Evolutionary conservation across 1,140 invertebrate genomes (phyloP), one percentile per base, ranked within the genome.

Genomic region (Aphelenchoides besseyi): DNA sequence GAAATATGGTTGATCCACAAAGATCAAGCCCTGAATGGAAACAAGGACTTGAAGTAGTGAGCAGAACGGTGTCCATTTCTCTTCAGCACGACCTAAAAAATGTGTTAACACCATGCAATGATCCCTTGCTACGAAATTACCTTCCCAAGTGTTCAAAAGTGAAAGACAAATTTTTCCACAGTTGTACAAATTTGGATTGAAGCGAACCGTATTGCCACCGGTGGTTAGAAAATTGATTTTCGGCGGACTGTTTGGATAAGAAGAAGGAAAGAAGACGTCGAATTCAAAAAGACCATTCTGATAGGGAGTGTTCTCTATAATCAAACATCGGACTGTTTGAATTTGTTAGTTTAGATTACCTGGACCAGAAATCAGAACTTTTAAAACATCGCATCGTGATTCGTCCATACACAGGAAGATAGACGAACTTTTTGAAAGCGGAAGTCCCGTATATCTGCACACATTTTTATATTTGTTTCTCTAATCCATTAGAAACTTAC

Each of bases 331-430:
- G n/a, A n/a, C n/a, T n/a, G n/a, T n/a, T n/a, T n/a, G n/a, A n/a
- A n/a, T n/a, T n/a, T n/a, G n/a, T n/a, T n/a, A n/a, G n/a, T n/a
- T n/a, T n/a, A n/a, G n/a, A n/a, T n/a, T n/a, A n/a, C n/a, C 88
- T 5, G 89, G 87, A 26, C 89, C 89, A 35, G 87, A 88, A 33
- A 90, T 89, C 12, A 90, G 79, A 1, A 89, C 88, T 85, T 90
- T 87, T 59, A 90, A 81, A 81, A 80, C 76, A 32, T 83, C 81
- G 68, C 77, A 82, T 57, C 82, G 71, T 91, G 92, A 89, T 94
- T 97, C 93, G 95, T 97, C 94, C 87, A 93, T 95, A 74, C 94
- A 89, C 62, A 97, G 93, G 88, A 97, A 97, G 55, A 97, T 94
- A 75, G 92, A 92, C 82, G 92, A 95, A 84, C 92, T 94, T 79